Conservation (phyloP, 2,888 invertebrate genomes). For the Hipparchia sbordonii region DNA sequence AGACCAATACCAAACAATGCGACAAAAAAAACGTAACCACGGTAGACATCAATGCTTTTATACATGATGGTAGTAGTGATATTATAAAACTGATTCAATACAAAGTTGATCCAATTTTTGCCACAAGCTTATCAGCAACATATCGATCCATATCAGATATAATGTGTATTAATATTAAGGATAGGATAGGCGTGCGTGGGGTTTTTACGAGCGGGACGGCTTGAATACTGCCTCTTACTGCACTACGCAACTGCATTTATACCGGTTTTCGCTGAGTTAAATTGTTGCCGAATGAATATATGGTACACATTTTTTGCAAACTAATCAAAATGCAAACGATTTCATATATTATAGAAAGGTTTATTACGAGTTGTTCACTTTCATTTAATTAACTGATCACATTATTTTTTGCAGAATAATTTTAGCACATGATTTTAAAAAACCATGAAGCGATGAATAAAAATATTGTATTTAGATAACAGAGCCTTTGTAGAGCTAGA, state of each 20-base stretch:
- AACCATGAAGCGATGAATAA: no score
- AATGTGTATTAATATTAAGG: conserved; percentile 30
- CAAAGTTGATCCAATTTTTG: conserved; percentile 16
- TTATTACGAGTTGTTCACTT: background rate
- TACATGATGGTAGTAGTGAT: background rate
- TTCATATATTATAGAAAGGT: background rate
- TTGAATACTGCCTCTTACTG: conserved; percentile 35
- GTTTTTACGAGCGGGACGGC: conserved; percentile 29
- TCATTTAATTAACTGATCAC: background rate
- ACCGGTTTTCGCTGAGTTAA: conserved; percentile 32
- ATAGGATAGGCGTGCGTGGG: conserved; percentile 32
- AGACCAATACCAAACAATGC: background rate
- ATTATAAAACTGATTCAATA: conserved; percentile 14
- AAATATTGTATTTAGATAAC: no score
- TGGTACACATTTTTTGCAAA: conserved; percentile 9
- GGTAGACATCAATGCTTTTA: background rate
- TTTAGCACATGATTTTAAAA: background rate
- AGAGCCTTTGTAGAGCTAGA: no score
- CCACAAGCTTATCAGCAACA: conserved; percentile 22
- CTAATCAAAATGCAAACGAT: background rate
- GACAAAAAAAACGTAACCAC: background rate
- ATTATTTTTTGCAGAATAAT: background rate
- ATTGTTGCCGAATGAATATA: conserved; percentile 19
- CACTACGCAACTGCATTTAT: conserved; percentile 33
- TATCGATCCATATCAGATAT: conserved; percentile 27